Conservation (phyloP, 2,888 invertebrate species). For the Scaptodrosophila latifasciaeformis region DNA sequence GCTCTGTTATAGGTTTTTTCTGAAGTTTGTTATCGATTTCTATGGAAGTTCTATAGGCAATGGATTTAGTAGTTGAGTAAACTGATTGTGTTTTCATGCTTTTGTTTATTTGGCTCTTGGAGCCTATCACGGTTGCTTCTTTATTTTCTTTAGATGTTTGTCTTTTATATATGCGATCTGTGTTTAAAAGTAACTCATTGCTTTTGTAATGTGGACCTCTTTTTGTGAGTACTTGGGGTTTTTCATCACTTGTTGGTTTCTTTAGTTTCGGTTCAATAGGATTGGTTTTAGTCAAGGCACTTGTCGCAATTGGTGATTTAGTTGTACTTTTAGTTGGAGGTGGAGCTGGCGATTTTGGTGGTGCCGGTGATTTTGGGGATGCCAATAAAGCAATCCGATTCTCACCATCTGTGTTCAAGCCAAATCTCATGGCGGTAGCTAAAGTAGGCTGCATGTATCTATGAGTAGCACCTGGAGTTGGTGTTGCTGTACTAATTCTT, state of each 20-base stretch:
- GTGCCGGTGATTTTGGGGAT: constrained; percentile 52
- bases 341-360: constrained; percentile 57
- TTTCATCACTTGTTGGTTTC: constrained; percentile 33
- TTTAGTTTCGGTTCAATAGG: constrained; percentile 39
- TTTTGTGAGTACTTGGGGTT: constrained; percentile 31
- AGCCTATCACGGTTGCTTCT: constrained; percentile 58
- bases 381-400: constrained; percentile 46
- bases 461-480: constrained; percentile 56
- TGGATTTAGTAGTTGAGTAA: constrained; percentile 53
- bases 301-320: constrained; percentile 32
- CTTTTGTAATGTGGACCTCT: constrained; percentile 46
- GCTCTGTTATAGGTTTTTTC: constrained; percentile 44
- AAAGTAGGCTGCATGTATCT: constrained; percentile 80
- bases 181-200: constrained; percentile 48
- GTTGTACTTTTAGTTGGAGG: constrained; percentile 32
- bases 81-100: constrained; percentile 64
- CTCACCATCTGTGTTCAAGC: constrained; percentile 47
- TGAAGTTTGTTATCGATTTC: constrained; percentile 52
- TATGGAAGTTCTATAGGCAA: constrained; percentile 63
- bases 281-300: constrained; percentile 48
- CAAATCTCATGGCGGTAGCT: constrained; percentile 77
- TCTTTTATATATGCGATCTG: constrained; percentile 49
- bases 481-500: constrained; percentile 49
- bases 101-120: constrained; percentile 62
- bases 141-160: constrained; percentile 59